Conservation (phyloP, 2,113 vertebrate genomes). For the Butorides virescens region DNA sequence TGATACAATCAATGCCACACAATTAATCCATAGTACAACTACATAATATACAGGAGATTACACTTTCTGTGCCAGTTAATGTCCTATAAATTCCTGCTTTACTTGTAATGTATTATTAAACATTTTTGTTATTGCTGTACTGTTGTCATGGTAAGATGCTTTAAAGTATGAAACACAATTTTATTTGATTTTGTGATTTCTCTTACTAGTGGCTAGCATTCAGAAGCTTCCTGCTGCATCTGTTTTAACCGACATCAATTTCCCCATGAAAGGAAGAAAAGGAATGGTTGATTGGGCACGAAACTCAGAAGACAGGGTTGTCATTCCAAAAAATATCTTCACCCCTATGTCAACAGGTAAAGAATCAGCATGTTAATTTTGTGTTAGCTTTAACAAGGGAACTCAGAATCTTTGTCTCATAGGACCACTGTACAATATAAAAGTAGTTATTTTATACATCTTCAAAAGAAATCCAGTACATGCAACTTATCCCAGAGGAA, state of each 20-base stretch:
- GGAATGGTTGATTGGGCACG: slow-evolving; percentile 99
- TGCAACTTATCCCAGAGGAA: not conserved
- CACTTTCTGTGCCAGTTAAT: not conserved
- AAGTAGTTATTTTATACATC: not conserved
- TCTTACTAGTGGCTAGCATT: slow-evolving; percentile 92
- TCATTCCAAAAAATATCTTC: slow-evolving; percentile 97
- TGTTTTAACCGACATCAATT: slow-evolving; percentile 97
- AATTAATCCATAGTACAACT: not conserved
- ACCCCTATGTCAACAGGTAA: slow-evolving; percentile 93
- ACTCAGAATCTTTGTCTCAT: not conserved
- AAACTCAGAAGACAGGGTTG: slow-evolving; percentile 97
- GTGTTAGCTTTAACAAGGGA: not conserved
- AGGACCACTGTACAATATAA: not conserved
- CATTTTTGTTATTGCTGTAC: not conserved
- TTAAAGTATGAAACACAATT: not conserved
- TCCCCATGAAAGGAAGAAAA: slow-evolving; percentile 99
- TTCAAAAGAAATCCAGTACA: not conserved
- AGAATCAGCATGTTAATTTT: not conserved
- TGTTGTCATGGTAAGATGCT: not conserved
- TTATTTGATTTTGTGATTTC: slow-evolving; percentile 11
- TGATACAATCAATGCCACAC: not conserved
- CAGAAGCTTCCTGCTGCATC: slow-evolving; percentile 97
- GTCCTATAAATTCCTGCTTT: not conserved
- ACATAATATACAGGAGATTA: not conserved
- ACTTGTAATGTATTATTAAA: not conserved